Conservation (phyloP, 2,113 vertebrate species). For the Equus przewalskii region DNA sequence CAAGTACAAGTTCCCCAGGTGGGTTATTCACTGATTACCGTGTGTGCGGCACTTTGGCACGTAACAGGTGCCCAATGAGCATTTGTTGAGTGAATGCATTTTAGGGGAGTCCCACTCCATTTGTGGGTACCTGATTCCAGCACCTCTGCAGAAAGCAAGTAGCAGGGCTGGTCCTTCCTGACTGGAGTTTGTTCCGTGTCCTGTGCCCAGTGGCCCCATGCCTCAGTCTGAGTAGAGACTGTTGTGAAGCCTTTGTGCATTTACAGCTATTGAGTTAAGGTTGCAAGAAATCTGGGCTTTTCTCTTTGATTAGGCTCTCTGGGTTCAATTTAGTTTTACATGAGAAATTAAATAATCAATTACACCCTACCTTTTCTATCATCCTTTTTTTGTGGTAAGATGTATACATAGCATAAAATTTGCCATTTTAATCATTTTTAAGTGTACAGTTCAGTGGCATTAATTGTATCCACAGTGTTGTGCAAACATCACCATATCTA, state of each 20-base stretch:
- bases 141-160: not conserved
- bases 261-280: not conserved
- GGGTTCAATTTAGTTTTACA: constrained; percentile 37
- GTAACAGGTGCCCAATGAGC: not conserved
- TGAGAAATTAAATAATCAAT: constrained; percentile 26
- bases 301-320: constrained; percentile 31
- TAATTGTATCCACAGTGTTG: not conserved
- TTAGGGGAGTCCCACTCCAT: not conserved
- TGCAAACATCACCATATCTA: not conserved
- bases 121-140: not conserved
- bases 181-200: not conserved
- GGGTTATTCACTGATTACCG: not conserved
- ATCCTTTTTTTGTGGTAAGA: constrained; percentile 6
- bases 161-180: not conserved
- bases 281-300: not conserved
- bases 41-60: not conserved
- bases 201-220: not conserved
- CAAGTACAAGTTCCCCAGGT: not conserved
- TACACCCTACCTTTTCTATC: not conserved
- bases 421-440: constrained; percentile 5
- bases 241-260: not conserved
- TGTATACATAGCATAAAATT: not conserved
- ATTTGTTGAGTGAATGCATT: not conserved
- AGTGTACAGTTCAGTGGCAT: not conserved
- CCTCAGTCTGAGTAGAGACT: not conserved